Evolutionary conservation across 2,113 vertebrate species (phyloP), one percentile per base, ranked within the genome.

Genomic region (Astur gentilis): DNA sequence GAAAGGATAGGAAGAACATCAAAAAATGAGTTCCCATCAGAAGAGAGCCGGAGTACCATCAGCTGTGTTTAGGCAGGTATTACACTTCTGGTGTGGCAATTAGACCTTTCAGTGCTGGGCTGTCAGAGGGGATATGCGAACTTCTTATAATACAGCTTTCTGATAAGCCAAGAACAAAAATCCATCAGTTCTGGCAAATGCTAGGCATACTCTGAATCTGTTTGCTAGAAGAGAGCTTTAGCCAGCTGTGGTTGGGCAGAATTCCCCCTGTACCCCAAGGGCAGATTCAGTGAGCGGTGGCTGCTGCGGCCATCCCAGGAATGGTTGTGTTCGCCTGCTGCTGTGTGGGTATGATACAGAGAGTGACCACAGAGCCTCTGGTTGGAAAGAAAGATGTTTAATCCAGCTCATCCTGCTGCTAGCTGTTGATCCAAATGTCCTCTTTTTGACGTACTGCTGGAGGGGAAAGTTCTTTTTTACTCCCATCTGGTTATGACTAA

Each of bases 291-390:
- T 15, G 52, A 76, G 36, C 0, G 0, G 60, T 31, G 69, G 42
- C 36, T 67, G 65, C 61, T 78, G 54, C 64, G 0, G 0, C 11
- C 47, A 52, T 16, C 40, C 44, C 32, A 61, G 40, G 58, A 25
- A 72, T 16, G 34, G 15, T 21, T 60, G n/a, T 14, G 26, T 36
- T 52, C 62, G 4, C 1, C 57, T 60, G 49, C 17, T 44, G 58
- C 58, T 69, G 34, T 1, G 2, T 36, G 45, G 29, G 17, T 54
- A 25, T 1, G 3, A 19, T 0, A 9, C 0, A 72, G 50, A 65
- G 29, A 62, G 52, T 36, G 52, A 87, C 27, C 66, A 36, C 72
- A 79, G 25, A 45, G 23, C 54, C 47, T 85, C 66, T 16, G 10
- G 2, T 3, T 61, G 73, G 82, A 62, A 66, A 83, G 34, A 26